Evolutionary conservation across 2,888 invertebrate species (phyloP), one percentile per base, ranked within the genome.

Genomic region (Drymonia ruficornis): DNA sequence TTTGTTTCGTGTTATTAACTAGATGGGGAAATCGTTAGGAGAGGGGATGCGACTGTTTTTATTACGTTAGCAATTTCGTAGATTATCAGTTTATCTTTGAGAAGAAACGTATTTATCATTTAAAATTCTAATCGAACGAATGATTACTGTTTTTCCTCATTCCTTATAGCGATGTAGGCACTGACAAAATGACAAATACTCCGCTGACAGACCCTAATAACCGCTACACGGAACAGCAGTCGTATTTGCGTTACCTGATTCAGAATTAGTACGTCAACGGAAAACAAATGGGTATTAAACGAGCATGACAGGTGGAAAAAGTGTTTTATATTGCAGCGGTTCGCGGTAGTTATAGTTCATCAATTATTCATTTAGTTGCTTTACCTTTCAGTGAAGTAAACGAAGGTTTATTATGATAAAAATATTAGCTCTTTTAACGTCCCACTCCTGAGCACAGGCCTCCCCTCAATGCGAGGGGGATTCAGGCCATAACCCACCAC

Each of bases 1-100:
- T 91, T 90, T 91, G 86, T 89, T 88, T 86, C 86, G 80, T 83
- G 83, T 85, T 88, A 90, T 89, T 91, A 89, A 89, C 78, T 89
- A 84, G 84, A 86, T 78, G 83, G 80, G 86, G 81, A 84, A 87
- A 88, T 89, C 87, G 87, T 89, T 91, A 85, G 79, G 74, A 64
- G 72, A 76, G 69, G 76, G 81, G 81, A 86, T 85, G 84, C 72
- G 67, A 72, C 63, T 80, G 68, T 72, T 80, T 81, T 76, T 76
- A 72, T 78, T 67, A 53, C n/a, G 3, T 45, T 57, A 44, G n/a
- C 13, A 7, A n/a, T 49, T 40, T 42, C 46, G 29, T 31, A 48
- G 50, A 55, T 55, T 67, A 44, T 56, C 52, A n/a, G 31, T 54
- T 13, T 48, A 28, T 52, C n/a, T 45, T 44, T 34, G 11, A 6